Evolutionary conservation across 2,113 vertebrate species (phyloP).

Genomic region (Pristiophorus japonicus): DNA sequence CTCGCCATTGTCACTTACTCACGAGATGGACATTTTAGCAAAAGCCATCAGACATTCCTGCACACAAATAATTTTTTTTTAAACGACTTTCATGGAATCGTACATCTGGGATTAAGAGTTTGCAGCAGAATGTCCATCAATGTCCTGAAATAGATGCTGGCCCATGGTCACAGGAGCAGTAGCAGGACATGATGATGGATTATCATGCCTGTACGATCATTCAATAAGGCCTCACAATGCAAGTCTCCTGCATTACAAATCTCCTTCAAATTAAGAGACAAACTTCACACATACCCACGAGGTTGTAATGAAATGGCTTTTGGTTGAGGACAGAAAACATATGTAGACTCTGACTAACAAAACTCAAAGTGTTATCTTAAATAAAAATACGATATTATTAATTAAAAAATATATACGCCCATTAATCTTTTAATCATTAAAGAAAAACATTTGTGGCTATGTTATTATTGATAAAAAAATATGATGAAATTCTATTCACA

Average conservation of each 20-base stretch:
- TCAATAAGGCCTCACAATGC: slow-evolving; percentile 24
- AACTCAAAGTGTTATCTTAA: too few species aligned
- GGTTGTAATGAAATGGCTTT: not conserved
- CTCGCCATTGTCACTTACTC: not conserved
- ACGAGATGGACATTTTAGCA: not conserved
- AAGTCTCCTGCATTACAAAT: not conserved
- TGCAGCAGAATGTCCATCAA: not conserved
- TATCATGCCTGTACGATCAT: not conserved
- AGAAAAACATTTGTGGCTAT: not conserved
- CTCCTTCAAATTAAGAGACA: slow-evolving; percentile 11
- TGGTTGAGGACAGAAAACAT: not conserved
- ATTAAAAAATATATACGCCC: not conserved
- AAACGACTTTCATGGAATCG: not conserved
- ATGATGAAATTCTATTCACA: not conserved
- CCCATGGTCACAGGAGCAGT: not conserved
- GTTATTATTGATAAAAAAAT: not conserved
- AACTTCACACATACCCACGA: not conserved
- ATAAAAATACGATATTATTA: not conserved
- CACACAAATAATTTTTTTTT: not conserved
- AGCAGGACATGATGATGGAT: slow-evolving; percentile 28
- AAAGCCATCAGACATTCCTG: not conserved
- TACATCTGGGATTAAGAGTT: slow-evolving; percentile 23
- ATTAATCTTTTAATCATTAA: not conserved
- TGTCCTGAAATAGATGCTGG: slow-evolving; percentile 9
- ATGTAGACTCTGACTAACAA: not conserved